Base-by-base conservation (phyloP, 35 echinoderm and acorn worm species). In the Apostichopus parvimensis region DNA sequence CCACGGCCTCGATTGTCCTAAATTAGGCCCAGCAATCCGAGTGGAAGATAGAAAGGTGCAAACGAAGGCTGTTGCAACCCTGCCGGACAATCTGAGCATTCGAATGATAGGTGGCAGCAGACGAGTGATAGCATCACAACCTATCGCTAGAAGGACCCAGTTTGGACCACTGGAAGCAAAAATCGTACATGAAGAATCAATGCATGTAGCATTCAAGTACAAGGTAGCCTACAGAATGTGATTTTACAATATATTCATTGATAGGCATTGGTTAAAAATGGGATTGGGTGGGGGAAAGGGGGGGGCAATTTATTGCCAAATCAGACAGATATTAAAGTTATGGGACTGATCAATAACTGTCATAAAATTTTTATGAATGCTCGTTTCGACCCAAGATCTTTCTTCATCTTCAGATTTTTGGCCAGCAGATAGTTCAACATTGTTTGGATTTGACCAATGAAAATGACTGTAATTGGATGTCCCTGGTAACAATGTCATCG, bases 121-220 rank as follows among this genome's bases (percentile, higher is more conserved):
- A 77, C 70, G 54, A 8, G 73, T 90, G 54, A 23, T 90, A 8
- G 88, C 88, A 77, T 26, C 70, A 90, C n/a, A 53, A 53, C 70
- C 17, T 8, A 77, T 90, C 6, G 20, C 17, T 6, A 90, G 70
- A 78, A 77, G 88, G 25, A 90, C 88, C 24, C 88, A 77, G 71
- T 90, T 90, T 77, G 88, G 88, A n/a, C 88, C 88, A 15, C 28
- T 90, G 68, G 88, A 90, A 78, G 88, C 26, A 2, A 57, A 53
- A 28, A 10, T 14, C 10, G 11, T 90, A 62, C 8, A 22, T 58
- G 88, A 21, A 2, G 28, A 90, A 6, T 62, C 55, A 3, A 23
- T 8, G 17, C 1, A 65, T 45, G 17, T 11, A 23, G 14, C 18
- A 13, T 9, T 4, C 8, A 23, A 61, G 26, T 87, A 87, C 57